Conservation (phyloP, 2,113 vertebrate genomes). For the Eublepharis macularius region DNA sequence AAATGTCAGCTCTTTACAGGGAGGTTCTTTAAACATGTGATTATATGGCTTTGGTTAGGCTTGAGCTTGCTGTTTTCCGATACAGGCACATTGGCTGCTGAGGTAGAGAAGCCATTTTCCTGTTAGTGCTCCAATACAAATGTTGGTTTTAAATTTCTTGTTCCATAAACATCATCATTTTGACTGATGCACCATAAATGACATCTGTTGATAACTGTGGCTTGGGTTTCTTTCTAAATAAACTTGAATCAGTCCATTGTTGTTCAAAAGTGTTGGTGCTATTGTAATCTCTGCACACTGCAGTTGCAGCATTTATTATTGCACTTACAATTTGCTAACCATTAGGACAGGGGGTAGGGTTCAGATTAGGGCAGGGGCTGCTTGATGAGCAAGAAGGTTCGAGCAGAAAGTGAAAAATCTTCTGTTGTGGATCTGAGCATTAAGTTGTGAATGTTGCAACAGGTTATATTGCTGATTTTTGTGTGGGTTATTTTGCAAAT, state of each 20-base stretch:
- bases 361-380: not conserved
- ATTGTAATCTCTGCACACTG: not conserved
- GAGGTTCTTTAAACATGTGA: slow-evolving; percentile 45
- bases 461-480: not conserved
- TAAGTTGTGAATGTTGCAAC: not conserved
- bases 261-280: slow-evolving; percentile 29
- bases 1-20: slow-evolving; percentile 54
- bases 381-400: not conserved
- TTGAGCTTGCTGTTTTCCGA: slow-evolving; percentile 50
- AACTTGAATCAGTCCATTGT: slow-evolving; percentile 12
- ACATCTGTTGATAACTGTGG: slow-evolving; percentile 47
- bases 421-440: not conserved
- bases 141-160: slow-evolving; percentile 57
- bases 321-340: not conserved
- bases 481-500: not conserved
- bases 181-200: slow-evolving; percentile 41
- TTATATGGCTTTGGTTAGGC: slow-evolving; percentile 48
- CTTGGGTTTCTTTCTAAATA: slow-evolving; percentile 40
- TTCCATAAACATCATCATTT: slow-evolving; percentile 59
- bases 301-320: not conserved
- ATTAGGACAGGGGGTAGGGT: no score
- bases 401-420: not conserved
- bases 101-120: slow-evolving; percentile 45
- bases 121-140: slow-evolving; percentile 49
- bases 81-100: slow-evolving; percentile 30